Evolutionary conservation across 1,140 invertebrate genomes (phyloP).

Genomic region (Zaprionus lachaisei): DNA sequence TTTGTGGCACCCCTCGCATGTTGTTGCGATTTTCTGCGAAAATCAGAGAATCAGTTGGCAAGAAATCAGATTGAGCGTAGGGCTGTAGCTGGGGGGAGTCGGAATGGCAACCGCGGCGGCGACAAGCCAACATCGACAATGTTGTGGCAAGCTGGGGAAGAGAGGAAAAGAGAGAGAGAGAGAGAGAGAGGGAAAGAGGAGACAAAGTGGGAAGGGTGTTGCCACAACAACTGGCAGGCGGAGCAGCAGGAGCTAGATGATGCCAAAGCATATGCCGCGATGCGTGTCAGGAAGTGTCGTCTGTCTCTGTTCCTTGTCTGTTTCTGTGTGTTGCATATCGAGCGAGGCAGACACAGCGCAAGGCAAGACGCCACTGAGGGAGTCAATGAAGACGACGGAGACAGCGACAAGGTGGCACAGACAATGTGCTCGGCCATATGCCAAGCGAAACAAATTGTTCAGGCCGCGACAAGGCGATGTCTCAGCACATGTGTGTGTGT

Average conservation of each 20-base stretch:
- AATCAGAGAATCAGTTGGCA: conserved; percentile 81
- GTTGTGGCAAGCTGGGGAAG: conserved; percentile 32
- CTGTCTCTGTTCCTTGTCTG: conserved; percentile 15
- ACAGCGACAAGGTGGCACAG: conserved; percentile 43
- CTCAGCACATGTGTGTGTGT: background rate
- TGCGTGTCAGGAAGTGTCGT: conserved; percentile 63
- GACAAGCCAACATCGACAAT: conserved; percentile 50
- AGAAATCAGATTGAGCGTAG: conserved; percentile 63
- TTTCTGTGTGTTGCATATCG: conserved; percentile 48
- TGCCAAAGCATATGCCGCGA: conserved; percentile 70
- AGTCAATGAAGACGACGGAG: conserved; percentile 27
- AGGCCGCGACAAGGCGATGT: conserved; percentile 24
- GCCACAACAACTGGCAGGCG: conserved; percentile 41
- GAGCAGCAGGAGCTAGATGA: conserved; percentile 32
- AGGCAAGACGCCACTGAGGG: conserved; percentile 28
- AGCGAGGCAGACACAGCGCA: conserved; percentile 29
- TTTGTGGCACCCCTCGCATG: conserved; percentile 7
- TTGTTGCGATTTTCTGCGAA: conserved; percentile 66
- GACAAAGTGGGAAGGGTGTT: conserved; percentile 13
- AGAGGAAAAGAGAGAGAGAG: background rate
- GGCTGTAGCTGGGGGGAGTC: background rate
- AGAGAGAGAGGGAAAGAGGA: background rate
- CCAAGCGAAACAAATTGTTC: conserved; percentile 61
- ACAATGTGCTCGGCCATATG: conserved; percentile 50
- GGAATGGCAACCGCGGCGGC: conserved; percentile 36